A percentile compares a stretch with the other conserved stretches of the same genome.
These are phyloP conservation scores for Frankliniella fusca DNA, from an alignment of 2,888 invertebrate genomes.

Conservation along the genomic window DNA sequence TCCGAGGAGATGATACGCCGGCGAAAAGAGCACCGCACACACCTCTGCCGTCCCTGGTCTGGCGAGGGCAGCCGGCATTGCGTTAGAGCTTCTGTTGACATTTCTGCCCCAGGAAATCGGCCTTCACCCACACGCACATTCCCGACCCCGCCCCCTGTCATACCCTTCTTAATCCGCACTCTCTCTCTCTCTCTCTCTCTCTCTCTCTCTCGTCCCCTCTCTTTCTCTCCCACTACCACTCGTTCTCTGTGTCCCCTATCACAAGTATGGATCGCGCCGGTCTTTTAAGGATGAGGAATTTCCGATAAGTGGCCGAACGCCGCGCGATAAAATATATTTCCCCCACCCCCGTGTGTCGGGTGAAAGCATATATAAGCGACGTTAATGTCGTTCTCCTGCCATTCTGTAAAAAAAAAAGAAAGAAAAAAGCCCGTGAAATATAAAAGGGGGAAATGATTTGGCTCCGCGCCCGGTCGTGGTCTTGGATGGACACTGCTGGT, in stretches of 20 bases:
- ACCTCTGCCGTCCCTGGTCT: neutral
- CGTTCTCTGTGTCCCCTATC: neutral
- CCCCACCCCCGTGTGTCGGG: too few species aligned
- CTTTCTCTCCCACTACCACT: neutral
- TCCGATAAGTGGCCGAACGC: too few species aligned
- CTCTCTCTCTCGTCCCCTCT: neutral
- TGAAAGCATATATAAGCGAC: too few species aligned
- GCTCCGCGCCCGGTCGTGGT: too few species aligned
- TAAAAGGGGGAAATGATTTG: too few species aligned
- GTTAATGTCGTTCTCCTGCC: too few species aligned
- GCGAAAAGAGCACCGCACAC: neutral
- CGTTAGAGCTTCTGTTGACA: slow-evolving; percentile 9
- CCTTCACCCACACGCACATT: neutral
- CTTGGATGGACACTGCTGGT: too few species aligned
- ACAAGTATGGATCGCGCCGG: too few species aligned
- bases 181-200: neutral
- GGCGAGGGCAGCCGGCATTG: neutral
- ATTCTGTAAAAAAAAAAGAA: too few species aligned
- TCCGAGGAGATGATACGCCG: neutral
- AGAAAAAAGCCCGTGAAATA: too few species aligned
- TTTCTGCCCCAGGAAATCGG: slow-evolving; percentile 9
- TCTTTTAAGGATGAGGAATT: too few species aligned
- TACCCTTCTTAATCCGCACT: neutral
- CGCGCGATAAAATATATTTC: too few species aligned
- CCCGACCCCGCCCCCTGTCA: neutral